Percentiles rank a stretch among this genome's conserved stretches.
These are phyloP conservation scores for Neopipo cinnamomea DNA, from an alignment of 2,113 vertebrate species.

Conservation along the genomic window DNA sequence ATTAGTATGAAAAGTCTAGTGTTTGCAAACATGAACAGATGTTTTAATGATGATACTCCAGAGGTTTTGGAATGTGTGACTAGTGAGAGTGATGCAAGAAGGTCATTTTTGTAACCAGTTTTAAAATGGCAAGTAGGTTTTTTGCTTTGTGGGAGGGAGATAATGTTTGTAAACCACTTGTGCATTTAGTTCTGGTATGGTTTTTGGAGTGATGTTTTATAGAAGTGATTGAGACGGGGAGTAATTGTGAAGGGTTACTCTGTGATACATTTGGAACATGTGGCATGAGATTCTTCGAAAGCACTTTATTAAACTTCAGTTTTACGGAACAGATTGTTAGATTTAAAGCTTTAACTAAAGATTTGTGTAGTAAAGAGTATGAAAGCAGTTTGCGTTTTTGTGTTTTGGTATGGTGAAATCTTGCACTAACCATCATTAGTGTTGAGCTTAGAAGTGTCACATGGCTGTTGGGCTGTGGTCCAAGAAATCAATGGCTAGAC, in stretches of 20 bases:
- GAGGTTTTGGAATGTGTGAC: background rate
- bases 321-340: background rate
- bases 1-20: background rate
- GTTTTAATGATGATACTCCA: rapidly evolving
- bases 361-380: background rate
- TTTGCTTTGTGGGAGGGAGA: background rate
- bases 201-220: background rate
- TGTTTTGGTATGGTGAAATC: background rate
- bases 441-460: background rate
- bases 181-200: background rate
- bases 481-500: background rate
- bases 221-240: background rate
- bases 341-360: background rate
- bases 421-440: background rate
- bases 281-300: background rate
- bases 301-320: rapidly evolving
- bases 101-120: background rate
- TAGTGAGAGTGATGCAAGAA: background rate
- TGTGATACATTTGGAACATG: rapidly evolving
- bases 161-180: background rate
- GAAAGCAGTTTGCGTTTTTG: background rate
- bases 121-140: background rate
- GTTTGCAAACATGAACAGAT: background rate
- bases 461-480: background rate
- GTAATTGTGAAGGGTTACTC: background rate